These are phyloP conservation scores for Proctacanthus coquilletti DNA, from an alignment of 1,140 invertebrate species.

Conservation along the genomic window DNA sequence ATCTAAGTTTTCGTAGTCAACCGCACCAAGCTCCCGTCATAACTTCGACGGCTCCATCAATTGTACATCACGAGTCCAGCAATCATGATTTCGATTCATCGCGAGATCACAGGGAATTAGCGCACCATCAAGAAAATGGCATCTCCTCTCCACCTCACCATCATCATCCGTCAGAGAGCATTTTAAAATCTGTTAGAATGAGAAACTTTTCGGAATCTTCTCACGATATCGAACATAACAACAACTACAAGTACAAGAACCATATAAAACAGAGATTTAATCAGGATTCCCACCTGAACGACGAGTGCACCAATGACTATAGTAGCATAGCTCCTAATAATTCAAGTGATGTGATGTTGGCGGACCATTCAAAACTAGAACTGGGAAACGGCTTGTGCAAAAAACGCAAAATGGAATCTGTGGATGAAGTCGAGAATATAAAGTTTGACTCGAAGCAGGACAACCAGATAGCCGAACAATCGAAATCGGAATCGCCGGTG, in stretches of 20 bases:
- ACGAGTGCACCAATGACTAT: conserved; percentile 25
- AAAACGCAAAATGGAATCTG: neutral
- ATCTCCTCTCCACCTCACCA: conserved; percentile 10
- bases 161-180: conserved; percentile 14
- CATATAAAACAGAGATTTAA: conserved; percentile 80
- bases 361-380: neutral
- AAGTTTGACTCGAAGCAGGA: too few relatives aligned
- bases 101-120: conserved; percentile 18
- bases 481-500: conserved; percentile 8
- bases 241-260: conserved; percentile 85
- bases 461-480: too few relatives aligned
- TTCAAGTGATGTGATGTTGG: too few relatives aligned
- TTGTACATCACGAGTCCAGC: conserved; percentile 22
- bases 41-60: conserved; percentile 20
- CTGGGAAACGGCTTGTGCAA: neutral
- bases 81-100: conserved; percentile 28
- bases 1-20: conserved; percentile 27
- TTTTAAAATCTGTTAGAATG: conserved; percentile 17
- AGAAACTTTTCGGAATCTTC: conserved; percentile 31
- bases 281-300: conserved; percentile 25
- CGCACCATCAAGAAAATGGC: conserved; percentile 9
- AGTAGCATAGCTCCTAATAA: conserved; percentile 6
- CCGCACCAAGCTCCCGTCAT: conserved; percentile 25
- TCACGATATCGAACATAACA: conserved; percentile 34
- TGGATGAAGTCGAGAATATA: conserved; percentile 3